Evolutionary conservation across 1,140 invertebrate genomes (phyloP).

Genomic region (Onthophagus taurus): DNA sequence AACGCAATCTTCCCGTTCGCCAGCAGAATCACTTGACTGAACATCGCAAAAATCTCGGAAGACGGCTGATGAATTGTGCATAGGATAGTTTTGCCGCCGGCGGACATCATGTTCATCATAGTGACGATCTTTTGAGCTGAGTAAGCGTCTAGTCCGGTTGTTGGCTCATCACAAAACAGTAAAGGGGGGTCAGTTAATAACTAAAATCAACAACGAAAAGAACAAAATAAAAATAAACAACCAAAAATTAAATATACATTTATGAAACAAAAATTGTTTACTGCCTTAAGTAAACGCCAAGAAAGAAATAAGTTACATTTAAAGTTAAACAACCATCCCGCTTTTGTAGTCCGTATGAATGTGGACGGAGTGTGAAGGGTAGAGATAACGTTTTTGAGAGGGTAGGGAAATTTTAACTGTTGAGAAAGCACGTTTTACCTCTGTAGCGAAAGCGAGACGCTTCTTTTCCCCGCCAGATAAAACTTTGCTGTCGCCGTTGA

Average conservation of each 20-base stretch:
- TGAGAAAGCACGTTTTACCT: constrained; percentile 46
- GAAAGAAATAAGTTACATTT: too few species aligned
- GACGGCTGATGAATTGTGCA: constrained; percentile 97
- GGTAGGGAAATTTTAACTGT: neutral
- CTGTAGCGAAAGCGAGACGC: constrained; percentile 84
- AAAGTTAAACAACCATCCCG: too few species aligned
- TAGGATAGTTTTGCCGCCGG: constrained; percentile 72
- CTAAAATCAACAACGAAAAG: constrained; percentile 38
- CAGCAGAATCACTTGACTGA: constrained; percentile 76
- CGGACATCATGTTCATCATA: constrained; percentile 56
- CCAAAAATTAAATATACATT: too few species aligned
- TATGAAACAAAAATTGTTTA: too few species aligned
- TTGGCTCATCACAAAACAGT: constrained; percentile 94
- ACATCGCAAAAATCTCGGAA: constrained; percentile 82
- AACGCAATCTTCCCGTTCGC: constrained; percentile 86
- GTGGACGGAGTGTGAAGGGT: neutral
- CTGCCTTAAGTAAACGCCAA: too few species aligned
- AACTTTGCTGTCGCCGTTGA: constrained; percentile 59
- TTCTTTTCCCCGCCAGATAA: constrained; percentile 93
- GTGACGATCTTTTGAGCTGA: constrained; percentile 82
- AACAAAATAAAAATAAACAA: too few species aligned
- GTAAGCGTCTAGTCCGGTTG: constrained; percentile 85
- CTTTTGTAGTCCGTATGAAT: neutral
- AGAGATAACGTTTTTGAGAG: constrained; percentile 1
- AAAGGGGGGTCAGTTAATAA: constrained; percentile 85